Evolutionary conservation across 2,888 invertebrate genomes (phyloP), one percentile per base, ranked within the genome.

Genomic region (Eristalis arbustorum): DNA sequence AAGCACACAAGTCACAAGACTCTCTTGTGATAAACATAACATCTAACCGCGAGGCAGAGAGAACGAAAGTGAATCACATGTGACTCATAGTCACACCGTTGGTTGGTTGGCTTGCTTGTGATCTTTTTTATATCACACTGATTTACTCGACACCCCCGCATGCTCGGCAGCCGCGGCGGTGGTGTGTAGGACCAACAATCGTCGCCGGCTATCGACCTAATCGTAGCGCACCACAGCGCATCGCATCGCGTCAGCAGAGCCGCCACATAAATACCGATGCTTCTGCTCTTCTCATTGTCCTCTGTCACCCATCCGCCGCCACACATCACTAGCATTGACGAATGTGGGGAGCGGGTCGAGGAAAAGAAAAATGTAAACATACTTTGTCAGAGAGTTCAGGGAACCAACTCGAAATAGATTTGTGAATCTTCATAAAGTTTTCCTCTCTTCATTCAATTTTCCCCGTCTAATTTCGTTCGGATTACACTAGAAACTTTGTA

Each of bases 191-290:
- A 18, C 13, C 68, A 78, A 78, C 66, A 74, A 73, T 78, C 78
- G 74, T 62, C 66, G 25, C 72, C 80, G 84, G 75, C 80, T 80
- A 84, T 75, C 72, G 84, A 84, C 84, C 84, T 76, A 72, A 76
- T 72, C 75, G 37, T 72, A 18, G 49, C 49, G 49, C 49, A 49
- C n/a, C n/a, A n/a, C n/a, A 25, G 25, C 25, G 25, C 25, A 25
- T 14, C 42, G 42, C 42, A 4, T 14, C 2, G 42, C 42, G 2
- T 42, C 10, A 8, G 31, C 49, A 68, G 25, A 25, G 37, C 63
- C 0, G 61, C 59, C 59, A 72, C 64, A 72, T 79, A 73, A 79
- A 79, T 79, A 73, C 37, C 59, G 40, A 67, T 34, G 31, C 31
- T 31, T 3, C 6, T 57, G 57, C 25, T 49, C 49, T 18, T 8